Conservation (phyloP, 2,888 invertebrate genomes). For the Nasonovia ribisnigri region DNA sequence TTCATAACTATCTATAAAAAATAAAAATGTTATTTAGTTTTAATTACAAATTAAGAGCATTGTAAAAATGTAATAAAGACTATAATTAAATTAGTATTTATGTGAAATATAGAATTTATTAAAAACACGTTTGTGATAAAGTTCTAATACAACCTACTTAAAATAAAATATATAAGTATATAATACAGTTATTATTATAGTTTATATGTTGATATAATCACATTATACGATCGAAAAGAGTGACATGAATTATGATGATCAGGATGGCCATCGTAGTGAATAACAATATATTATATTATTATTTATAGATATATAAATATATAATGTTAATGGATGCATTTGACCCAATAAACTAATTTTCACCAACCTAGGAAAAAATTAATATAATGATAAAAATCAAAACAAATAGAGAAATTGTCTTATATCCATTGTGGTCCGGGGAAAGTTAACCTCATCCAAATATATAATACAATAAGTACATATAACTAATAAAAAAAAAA, state of each 20-base stretch:
- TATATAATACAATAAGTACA: background rate
- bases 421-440: background rate
- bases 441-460: conserved; percentile 12
- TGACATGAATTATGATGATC: conserved; percentile 40
- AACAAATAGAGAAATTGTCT: conserved; percentile 28
- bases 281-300: conserved; percentile 16
- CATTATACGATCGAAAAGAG: background rate
- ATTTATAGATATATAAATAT: background rate
- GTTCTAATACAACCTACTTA: conserved; percentile 47
- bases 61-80: background rate
- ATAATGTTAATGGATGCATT: background rate
- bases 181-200: background rate
- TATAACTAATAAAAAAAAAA: background rate
- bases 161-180: background rate
- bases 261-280: background rate
- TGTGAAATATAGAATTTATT: background rate
- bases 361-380: background rate
- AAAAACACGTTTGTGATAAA: conserved; percentile 36
- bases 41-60: background rate
- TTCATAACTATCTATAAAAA: background rate
- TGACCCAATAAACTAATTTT: conserved; percentile 56
- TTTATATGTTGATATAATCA: background rate
- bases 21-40: background rate
- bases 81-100: background rate
- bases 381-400: background rate